Conservation (phyloP, 2,113 vertebrate species). For the Lepus timidus region DNA sequence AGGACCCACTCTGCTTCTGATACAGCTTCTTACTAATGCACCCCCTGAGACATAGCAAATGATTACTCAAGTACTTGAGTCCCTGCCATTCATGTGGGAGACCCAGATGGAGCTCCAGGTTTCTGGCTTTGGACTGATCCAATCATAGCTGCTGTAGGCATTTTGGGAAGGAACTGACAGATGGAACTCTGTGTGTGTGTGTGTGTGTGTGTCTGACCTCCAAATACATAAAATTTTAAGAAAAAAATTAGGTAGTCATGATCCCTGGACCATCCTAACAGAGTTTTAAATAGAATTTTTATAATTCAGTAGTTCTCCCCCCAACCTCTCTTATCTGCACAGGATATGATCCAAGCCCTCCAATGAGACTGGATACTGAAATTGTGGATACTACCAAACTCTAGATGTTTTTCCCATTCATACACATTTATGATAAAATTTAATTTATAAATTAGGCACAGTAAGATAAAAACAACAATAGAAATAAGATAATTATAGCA, state of each 20-base stretch:
- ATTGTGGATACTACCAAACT: not conserved
- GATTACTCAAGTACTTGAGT: too few relatives aligned
- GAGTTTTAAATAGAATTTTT: not conserved
- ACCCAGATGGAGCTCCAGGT: too few relatives aligned
- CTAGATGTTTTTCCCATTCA: not conserved
- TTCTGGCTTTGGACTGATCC: too few relatives aligned
- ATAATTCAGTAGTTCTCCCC: not conserved
- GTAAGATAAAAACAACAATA: not conserved
- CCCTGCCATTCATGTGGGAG: too few relatives aligned
- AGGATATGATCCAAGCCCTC: not conserved
- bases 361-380: not conserved
- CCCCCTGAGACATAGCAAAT: too few relatives aligned
- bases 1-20: too few relatives aligned
- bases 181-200: too few relatives aligned
- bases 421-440: not conserved
- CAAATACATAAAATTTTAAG: too few relatives aligned
- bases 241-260: not conserved
- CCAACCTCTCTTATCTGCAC: not conserved
- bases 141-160: too few relatives aligned
- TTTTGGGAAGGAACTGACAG: too few relatives aligned
- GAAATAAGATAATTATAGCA: not conserved
- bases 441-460: not conserved
- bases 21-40: too few relatives aligned
- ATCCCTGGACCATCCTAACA: not conserved
- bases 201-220: too few relatives aligned